Evolutionary conservation across 2,797 vertebrate species (phyloP).

Genomic region (Florisuga fusca): DNA sequence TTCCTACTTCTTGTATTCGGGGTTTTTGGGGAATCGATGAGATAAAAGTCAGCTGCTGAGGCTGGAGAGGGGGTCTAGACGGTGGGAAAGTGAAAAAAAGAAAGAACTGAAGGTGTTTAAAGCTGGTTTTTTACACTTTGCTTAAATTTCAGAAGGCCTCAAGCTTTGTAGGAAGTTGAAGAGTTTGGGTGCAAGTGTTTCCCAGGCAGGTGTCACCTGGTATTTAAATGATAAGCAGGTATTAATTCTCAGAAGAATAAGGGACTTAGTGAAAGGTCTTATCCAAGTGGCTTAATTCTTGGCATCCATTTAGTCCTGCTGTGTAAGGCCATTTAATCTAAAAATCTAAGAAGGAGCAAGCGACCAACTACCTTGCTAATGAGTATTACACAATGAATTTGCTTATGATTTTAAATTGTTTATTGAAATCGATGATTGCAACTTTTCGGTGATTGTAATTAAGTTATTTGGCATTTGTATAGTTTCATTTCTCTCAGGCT

Average conservation of each 20-base stretch:
- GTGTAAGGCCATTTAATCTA: background rate
- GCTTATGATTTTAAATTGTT: background rate
- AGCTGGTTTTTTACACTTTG: background rate
- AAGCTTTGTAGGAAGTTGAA: background rate
- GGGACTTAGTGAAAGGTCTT: background rate
- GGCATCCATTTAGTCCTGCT: background rate
- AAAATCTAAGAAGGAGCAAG: background rate
- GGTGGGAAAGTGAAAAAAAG: background rate
- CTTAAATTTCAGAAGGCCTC: background rate
- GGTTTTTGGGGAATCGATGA: background rate
- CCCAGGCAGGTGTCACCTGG: background rate
- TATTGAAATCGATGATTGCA: no score
- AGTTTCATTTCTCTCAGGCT: background rate
- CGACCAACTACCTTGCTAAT: background rate
- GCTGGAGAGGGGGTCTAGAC: background rate
- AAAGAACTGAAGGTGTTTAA: background rate
- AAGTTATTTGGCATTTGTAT: background rate
- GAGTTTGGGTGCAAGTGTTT: background rate
- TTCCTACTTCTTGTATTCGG: fast-evolving
- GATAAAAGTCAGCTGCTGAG: background rate
- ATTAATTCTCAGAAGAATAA: background rate
- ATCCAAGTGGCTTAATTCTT: background rate
- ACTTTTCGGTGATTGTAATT: background rate
- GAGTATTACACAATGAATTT: background rate
- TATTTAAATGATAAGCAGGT: background rate